Evolutionary conservation across 2,113 vertebrate genomes (phyloP).

Genomic region (Nesospiza acunhae): DNA sequence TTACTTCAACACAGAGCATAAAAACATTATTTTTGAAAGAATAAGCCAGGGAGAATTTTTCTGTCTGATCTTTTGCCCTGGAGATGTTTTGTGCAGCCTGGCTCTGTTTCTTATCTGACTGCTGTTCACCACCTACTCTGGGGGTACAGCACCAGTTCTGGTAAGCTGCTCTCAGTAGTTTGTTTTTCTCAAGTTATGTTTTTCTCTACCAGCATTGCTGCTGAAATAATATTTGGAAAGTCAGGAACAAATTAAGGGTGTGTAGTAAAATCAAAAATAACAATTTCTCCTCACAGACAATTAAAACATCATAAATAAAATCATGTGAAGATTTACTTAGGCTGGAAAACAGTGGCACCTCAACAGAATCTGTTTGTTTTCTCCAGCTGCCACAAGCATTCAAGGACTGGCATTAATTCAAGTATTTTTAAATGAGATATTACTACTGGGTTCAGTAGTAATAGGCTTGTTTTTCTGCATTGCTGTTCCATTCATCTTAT

Average conservation of each 20-base stretch:
- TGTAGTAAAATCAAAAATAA: not conserved
- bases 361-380: not conserved
- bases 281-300: not conserved
- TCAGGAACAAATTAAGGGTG: not conserved
- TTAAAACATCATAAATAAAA: not conserved
- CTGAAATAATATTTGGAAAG: not conserved
- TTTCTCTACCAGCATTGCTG: not conserved
- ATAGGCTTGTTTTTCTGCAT: not conserved
- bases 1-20: slow-evolving; percentile 7
- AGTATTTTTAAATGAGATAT: not conserved
- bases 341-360: not conserved
- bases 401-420: not conserved
- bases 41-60: not conserved
- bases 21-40: slow-evolving; percentile 44
- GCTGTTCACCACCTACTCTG: not conserved
- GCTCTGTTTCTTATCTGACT: not conserved
- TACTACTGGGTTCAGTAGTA: not conserved
- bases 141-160: not conserved
- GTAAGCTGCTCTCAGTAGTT: not conserved
- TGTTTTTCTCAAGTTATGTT: not conserved
- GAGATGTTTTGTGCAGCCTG: slow-evolving; percentile 13
- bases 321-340: not conserved
- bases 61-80: not conserved
- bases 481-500: not conserved
- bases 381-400: not conserved